Base-by-base conservation (phyloP, 1,140 invertebrate genomes). In the Formica selysi region DNA sequence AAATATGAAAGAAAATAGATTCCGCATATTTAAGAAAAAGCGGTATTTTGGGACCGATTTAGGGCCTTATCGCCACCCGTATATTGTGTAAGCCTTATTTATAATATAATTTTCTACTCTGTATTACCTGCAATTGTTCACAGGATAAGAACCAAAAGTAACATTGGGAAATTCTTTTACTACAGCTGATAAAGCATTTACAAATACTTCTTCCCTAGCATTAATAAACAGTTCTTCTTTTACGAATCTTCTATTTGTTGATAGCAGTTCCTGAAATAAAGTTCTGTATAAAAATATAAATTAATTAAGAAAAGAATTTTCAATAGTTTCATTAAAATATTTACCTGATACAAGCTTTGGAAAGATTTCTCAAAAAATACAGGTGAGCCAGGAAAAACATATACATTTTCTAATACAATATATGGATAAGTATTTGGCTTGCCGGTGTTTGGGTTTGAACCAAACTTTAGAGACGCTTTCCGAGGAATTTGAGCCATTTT, bases 381-480 rank as follows among this genome's bases (percentile, higher is more conserved):
- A 13, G 97, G 97, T 64, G 98, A 96, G 11, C 98, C 98, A 51
- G 98, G 98, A 91, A 98, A 97, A 64, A 98, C 96, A 87, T 96
- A 97, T 3, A 98, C 97, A 95, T 98, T 98, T 64, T 95, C 92
- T 10, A 98, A 93, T 67, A 94, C 95, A 57, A 98, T 96, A 79
- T 97, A 96, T 16, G 97, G 97, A 95, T 95, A 97, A 96, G 90
- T 90, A 68, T 93, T 85, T 41, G 67, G 44, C 78, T 92, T 85
- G 7, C 87, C 91, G 48, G 91, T 94, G 22, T 90, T 83, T 74
- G 80, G 11, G 76, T 94, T 91, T 16, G 62, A 90, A n/a, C 94
- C 94, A 92, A 95, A 96, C 79, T 93, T 95, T n/a, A 96, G 80
- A 79, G 89, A 91, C 1, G 95, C 93, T 59, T 93, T 93, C 80